Conservation (phyloP, 2,113 vertebrate genomes). For the Xiphophorus couchianus region DNA sequence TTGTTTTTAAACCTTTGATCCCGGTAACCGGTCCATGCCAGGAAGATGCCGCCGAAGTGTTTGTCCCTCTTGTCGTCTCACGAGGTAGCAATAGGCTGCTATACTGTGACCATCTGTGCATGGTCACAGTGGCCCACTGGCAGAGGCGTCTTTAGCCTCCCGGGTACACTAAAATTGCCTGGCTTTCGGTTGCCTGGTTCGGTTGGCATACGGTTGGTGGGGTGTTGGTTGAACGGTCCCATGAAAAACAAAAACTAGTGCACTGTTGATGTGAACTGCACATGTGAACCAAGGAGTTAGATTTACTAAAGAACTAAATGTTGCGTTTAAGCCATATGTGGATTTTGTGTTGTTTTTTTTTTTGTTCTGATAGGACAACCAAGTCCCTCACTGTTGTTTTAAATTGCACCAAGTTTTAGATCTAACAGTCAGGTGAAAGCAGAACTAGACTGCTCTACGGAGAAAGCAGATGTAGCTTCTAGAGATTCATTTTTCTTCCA, state of each 20-base stretch:
- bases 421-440: slow-evolving; percentile 4
- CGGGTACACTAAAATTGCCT: slow-evolving; percentile 19
- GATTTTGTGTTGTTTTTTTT: neutral
- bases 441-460: neutral
- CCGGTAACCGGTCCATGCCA: neutral
- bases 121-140: slow-evolving; percentile 38
- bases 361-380: neutral
- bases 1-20: neutral
- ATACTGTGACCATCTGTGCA: slow-evolving; percentile 67
- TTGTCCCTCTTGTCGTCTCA: slow-evolving; percentile 45
- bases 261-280: slow-evolving; percentile 9
- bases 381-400: slow-evolving; percentile 1
- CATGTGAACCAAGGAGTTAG: neutral
- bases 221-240: slow-evolving; percentile 50
- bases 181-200: slow-evolving; percentile 7
- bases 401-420: neutral
- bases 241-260: slow-evolving; percentile 39
- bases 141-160: slow-evolving; percentile 33
- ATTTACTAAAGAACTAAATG: slow-evolving; percentile 13
- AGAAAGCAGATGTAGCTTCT: slow-evolving; percentile 9
- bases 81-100: slow-evolving; percentile 68
- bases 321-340: slow-evolving; percentile 46
- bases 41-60: slow-evolving; percentile 67
- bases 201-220: slow-evolving; percentile 44
- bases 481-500: slow-evolving; percentile 19